Conservation (phyloP, 2,113 vertebrate species). For the Paracanthobrama guichenoti region DNA sequence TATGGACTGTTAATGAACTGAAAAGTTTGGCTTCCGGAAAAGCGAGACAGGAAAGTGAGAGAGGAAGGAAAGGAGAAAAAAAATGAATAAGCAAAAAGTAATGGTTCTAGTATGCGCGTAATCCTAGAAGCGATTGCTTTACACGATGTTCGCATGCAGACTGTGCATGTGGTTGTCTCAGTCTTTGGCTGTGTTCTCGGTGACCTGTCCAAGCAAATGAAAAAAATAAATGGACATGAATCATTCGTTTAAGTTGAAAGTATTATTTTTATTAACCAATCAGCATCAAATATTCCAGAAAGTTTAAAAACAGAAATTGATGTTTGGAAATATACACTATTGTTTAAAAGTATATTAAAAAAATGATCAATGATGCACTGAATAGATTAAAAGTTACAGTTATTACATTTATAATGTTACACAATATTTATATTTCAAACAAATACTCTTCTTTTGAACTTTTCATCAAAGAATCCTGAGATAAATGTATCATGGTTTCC, state of each 20-base stretch:
- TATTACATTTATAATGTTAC: not conserved
- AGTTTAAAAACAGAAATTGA: not conserved
- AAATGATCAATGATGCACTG: not conserved
- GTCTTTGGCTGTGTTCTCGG: not conserved
- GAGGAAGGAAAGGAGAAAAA: not conserved
- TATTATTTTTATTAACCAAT: not conserved
- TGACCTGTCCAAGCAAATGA: not conserved
- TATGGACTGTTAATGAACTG: constrained; percentile 37
- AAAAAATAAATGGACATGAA: not conserved
- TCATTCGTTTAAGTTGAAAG: not conserved
- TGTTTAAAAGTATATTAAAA: not conserved
- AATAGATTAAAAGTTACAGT: not conserved
- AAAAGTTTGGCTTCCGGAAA: constrained; percentile 45
- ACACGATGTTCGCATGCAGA: constrained; percentile 19
- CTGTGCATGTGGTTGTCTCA: not conserved
- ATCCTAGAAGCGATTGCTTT: constrained; percentile 31
- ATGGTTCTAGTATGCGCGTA: constrained; percentile 9
- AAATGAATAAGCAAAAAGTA: not conserved
- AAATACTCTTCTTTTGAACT: not conserved
- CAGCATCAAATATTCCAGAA: too few species aligned
- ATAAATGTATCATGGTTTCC: too few species aligned
- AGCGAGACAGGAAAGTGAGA: constrained; percentile 1
- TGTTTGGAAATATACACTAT: not conserved
- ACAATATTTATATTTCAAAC: not conserved
- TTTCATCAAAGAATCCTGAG: not conserved